Percentiles rank a stretch among this genome's conserved stretches.
Evolutionary conservation across 1,140 invertebrate species (phyloP).

Genomic region (Leptestheria dahalacensis): DNA sequence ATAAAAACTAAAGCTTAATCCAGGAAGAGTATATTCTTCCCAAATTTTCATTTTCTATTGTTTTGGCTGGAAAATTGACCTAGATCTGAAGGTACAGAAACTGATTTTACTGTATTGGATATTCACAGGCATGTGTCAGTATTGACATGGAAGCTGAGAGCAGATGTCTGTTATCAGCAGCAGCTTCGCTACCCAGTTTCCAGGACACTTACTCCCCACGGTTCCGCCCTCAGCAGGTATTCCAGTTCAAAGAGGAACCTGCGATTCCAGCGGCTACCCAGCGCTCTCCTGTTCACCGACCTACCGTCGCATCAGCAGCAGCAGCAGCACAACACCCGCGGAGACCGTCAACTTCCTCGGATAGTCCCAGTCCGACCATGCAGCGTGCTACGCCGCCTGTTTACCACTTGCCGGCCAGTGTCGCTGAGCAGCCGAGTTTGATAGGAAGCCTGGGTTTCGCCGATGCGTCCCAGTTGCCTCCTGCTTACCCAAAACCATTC

Average conservation of each 20-base stretch:
- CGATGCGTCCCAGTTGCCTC: neutral
- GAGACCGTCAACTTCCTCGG: neutral
- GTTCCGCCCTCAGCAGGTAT: slow-evolving; percentile 3
- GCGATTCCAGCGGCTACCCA: neutral
- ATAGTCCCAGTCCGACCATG: neutral
- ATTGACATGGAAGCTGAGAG: neutral
- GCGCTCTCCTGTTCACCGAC: neutral
- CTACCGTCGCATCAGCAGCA: no score
- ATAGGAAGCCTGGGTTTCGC: neutral
- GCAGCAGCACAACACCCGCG: neutral
- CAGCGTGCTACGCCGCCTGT: neutral
- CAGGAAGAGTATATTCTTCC: no score
- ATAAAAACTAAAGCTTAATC: no score
- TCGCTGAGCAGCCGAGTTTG: neutral
- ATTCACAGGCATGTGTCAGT: neutral
- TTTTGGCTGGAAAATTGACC: no score
- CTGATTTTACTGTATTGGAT: no score
- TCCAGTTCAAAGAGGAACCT: neutral
- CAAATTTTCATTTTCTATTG: no score
- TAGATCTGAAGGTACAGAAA: no score
- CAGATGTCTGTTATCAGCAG: neutral
- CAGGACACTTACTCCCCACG: slow-evolving; percentile 15
- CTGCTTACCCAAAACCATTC: neutral
- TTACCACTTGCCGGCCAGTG: neutral
- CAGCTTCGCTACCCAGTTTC: slow-evolving; percentile 14